phyloP scores from a whole-genome alignment of 2,113 vertebrate species.

The Clarias gariepinus region DNA sequence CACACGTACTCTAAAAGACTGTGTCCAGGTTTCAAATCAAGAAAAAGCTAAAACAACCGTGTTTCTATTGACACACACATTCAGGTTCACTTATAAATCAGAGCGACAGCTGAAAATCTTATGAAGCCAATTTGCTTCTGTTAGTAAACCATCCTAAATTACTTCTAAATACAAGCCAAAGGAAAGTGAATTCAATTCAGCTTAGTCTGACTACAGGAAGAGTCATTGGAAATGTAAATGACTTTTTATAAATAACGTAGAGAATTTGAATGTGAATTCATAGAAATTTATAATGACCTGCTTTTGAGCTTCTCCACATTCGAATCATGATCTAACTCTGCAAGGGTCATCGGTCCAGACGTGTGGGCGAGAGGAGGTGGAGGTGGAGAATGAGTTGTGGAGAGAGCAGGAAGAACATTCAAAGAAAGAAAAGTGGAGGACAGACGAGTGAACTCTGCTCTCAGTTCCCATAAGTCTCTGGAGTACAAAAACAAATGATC shows the following conservation, averaged over 20 bases:
- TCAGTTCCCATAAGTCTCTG: conserved; percentile 84
- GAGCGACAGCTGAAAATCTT: not conserved
- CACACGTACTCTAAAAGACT: not conserved
- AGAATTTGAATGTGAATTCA: too few species aligned
- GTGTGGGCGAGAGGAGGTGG: conserved; percentile 20
- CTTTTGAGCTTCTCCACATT: conserved; percentile 63
- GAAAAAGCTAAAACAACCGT: not conserved
- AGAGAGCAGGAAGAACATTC: conserved; percentile 58
- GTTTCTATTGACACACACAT: not conserved
- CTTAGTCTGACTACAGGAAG: too few species aligned
- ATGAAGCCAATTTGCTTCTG: not conserved
- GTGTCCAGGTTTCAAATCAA: not conserved
- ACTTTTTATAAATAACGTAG: not conserved
- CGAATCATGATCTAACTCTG: conserved; percentile 62
- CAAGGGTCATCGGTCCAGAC: conserved; percentile 55
- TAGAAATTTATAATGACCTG: conserved; percentile 58
- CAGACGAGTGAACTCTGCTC: conserved; percentile 79
- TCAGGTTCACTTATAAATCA: not conserved
- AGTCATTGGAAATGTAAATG: not conserved
- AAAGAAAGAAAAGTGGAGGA: conserved; percentile 77
- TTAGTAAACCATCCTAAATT: not conserved
- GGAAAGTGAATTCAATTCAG: too few species aligned
- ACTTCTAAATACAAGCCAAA: not conserved
- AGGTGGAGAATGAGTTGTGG: conserved; percentile 13
- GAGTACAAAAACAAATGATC: conserved; percentile 11